A percentile compares a stretch with the other conserved stretches of the same genome.
phyloP scores from a whole-genome alignment of 2,888 invertebrate species.

The Diaphora mendica region DNA sequence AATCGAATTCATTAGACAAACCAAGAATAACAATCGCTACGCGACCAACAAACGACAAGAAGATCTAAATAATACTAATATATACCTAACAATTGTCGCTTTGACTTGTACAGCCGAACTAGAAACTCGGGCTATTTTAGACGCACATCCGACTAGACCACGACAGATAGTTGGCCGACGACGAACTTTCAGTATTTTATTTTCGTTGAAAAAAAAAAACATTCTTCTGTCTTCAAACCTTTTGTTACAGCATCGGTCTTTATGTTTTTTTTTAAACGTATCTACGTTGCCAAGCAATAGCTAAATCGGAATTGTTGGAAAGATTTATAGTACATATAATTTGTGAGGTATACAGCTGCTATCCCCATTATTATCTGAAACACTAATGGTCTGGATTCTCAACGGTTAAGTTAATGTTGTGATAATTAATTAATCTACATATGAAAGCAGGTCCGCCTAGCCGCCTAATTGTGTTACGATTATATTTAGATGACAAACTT shows the following conservation, averaged over 20 bases:
- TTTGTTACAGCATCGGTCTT: conserved; percentile 68
- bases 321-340: conserved; percentile 57
- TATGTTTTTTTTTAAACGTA: conserved; percentile 43
- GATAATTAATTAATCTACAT: conserved; percentile 46
- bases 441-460: conserved; percentile 15
- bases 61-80: conserved; percentile 63
- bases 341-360: conserved; percentile 61
- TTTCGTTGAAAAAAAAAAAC: conserved; percentile 71
- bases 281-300: conserved; percentile 56
- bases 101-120: conserved; percentile 70
- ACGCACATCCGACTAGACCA: conserved; percentile 65
- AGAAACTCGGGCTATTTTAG: conserved; percentile 73
- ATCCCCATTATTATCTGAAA: conserved; percentile 51
- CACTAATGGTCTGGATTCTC: conserved; percentile 45
- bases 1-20: conserved; percentile 40
- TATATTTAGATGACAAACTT: conserved; percentile 14
- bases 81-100: conserved; percentile 64
- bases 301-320: conserved; percentile 46
- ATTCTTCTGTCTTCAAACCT: conserved; percentile 68
- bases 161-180: conserved; percentile 82
- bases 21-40: conserved; percentile 46
- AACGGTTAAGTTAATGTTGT: conserved; percentile 44
- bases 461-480: conserved; percentile 15
- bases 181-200: conserved; percentile 77
- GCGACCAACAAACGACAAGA: conserved; percentile 49